These are phyloP conservation scores for Anarsia innoxiella DNA, from an alignment of 2,888 invertebrate species.

Conservation along the genomic window DNA sequence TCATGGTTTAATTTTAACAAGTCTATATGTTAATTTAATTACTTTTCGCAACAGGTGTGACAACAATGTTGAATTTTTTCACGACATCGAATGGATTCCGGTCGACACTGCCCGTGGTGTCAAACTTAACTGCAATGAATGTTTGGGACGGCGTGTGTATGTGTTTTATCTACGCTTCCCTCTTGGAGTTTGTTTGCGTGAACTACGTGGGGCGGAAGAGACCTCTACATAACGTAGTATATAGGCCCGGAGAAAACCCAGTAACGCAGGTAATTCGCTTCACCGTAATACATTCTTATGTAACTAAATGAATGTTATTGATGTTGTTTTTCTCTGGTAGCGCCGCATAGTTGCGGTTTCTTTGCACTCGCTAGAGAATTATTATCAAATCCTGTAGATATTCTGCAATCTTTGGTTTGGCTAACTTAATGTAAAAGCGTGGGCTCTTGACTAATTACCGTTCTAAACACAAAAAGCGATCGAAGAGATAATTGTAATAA, in stretches of 20 bases:
- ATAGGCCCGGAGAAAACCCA: conserved; percentile 92
- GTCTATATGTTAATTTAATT: not conserved
- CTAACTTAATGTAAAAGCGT: no score
- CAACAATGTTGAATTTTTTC: conserved; percentile 99
- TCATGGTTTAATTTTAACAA: no score
- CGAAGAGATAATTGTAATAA: no score
- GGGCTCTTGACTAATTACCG: no score
- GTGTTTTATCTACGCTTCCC: conserved; percentile 97
- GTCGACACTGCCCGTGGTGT: conserved; percentile 93
- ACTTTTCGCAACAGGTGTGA: conserved; percentile 82
- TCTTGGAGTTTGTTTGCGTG: conserved; percentile 95
- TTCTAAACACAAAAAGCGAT: no score
- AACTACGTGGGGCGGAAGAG: conserved; percentile 95
- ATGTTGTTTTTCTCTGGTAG: conserved; percentile 31
- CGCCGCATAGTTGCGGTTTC: conserved; percentile 23
- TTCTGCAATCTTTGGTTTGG: no score
- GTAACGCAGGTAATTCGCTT: conserved; percentile 85
- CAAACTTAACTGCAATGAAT: conserved; percentile 96
- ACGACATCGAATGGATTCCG: conserved; percentile 95
- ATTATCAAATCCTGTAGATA: conserved; percentile 1
- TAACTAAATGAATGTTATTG: conserved; percentile 23
- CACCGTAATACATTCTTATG: conserved; percentile 14
- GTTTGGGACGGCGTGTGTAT: conserved; percentile 98
- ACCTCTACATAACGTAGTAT: conserved; percentile 91
- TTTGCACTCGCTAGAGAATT: conserved; percentile 11